Evolutionary conservation across 2,888 invertebrate genomes (phyloP), one percentile per base, ranked within the genome.

Genomic region (Mythimna loreyi): DNA sequence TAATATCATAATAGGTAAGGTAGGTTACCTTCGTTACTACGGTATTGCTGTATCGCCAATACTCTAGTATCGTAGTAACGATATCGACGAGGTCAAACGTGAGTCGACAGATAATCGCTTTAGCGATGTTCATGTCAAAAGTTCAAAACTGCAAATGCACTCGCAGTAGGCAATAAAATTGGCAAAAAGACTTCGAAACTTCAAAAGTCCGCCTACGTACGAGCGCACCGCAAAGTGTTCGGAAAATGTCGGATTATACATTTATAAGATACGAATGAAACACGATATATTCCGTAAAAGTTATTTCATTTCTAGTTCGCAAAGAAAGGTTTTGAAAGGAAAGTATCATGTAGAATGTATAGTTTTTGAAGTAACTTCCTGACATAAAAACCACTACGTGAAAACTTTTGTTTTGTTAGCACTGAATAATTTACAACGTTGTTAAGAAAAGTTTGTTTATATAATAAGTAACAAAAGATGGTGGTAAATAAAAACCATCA

Each of bases 161-260:
- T 57, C 13, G 7, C 7, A 52, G 25, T 47, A 40, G 52, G 36
- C 36, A 67, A 40, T 75, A 75, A 67, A 57, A 67, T 60, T 28
- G 33, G 23, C 45, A 11, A 40, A 47, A 70, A 71, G 33, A 30
- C 72, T 49, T 30, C 19, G 36, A 49, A 71, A 74, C 50, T 69
- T 58, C 43, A 57, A 49, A 60, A 60, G 47, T 59, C 45, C 36
- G 36, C 25, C 45, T 61, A 45, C 30, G 43, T 52, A 56, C 45
- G 57, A 28, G 61, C 50, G 21, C 21, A 40, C 61, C 36, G 43
- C 78, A 72, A 71, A 77, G 40, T 60, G 52, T 66, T 57, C 28
- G 25, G 28, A 56, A 78, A 78, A 76, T 73, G 30, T 58, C 60
- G 64, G 65, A 71, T 65, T 56, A 73, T 50, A 47, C n/a, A 45